Base-by-base conservation (phyloP, 2,888 invertebrate species). In the Aromia moschata region DNA sequence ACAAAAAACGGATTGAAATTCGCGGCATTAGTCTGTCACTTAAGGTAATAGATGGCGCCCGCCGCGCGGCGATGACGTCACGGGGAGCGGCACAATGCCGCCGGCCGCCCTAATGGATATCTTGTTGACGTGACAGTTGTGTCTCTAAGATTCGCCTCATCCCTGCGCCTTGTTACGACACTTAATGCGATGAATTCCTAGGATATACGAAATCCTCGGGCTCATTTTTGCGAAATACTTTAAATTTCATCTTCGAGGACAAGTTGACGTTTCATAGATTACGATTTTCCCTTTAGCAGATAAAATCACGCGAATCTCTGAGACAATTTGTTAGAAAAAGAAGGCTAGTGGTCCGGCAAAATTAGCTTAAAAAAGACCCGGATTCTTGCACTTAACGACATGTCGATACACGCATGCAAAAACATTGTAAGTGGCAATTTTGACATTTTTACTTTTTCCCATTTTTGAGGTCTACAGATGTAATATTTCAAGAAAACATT, bases 1-100 rank as follows among this genome's bases (percentile, higher is more conserved):
- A 63, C 65, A 64, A 71, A 68, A 70, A 71, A 67, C 67, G 66
- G 69, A 74, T 74, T 74, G 74, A 73, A 73, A 74, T 72, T 74
- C 70, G 65, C 69, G 69, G 69, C 69, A 73, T 74, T 74, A 72
- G 69, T 68, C 73, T 74, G 74, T 74, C 74, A 73, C 72, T 74
- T 72, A 72, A 71, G 70, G 73, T 73, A 74, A 74, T 71, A 74
- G 72, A 74, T 73, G 73, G 70, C 66, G 68, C 61, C 62, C 66
- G 68, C 61, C 62, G 58, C 62, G 49, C 56, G 59, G 70, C 70
- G 70, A 69, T 69, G 67, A 69, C 64, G 65, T 65, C 65, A 69
- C 64, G 67, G 62, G 62, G 56, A 51, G 54, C 37, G 47, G 49
- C 37, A 66, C 64, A 66, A 68, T 66, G 54, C 62, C 38, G 25